phyloP scores from a whole-genome alignment of 2,888 invertebrate genomes.

The Phyto melanocephala region DNA sequence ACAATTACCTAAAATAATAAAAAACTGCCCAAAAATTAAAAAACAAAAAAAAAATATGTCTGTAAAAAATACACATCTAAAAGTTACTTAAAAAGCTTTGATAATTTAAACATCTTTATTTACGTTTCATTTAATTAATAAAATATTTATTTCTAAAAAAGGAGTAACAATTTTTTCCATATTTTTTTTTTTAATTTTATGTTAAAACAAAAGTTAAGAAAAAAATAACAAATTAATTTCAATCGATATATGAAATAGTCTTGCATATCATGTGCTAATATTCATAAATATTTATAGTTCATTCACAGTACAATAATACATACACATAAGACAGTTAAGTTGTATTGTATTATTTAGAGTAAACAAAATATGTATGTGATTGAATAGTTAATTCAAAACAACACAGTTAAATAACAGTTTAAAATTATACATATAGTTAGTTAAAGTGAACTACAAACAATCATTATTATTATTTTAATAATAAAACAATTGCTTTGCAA shows the following conservation, averaged over 20 bases:
- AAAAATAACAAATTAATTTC: conserved; percentile 36
- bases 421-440: no score
- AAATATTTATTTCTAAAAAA: background rate
- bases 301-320: conserved; percentile 5
- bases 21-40: conserved; percentile 65
- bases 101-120: conserved; percentile 4
- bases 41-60: conserved; percentile 32
- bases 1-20: conserved; percentile 26
- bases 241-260: conserved; percentile 64
- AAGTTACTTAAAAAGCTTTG: conserved; percentile 26
- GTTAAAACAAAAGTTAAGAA: conserved; percentile 53
- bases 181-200: background rate
- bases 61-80: conserved; percentile 12
- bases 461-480: no score
- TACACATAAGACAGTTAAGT: background rate
- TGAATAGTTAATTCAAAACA: no score
- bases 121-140: conserved; percentile 42
- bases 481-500: no score
- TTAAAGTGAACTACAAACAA: no score
- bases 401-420: no score
- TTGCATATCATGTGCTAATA: conserved; percentile 56
- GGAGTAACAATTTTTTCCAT: conserved; percentile 11
- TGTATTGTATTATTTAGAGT: no score
- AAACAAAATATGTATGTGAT: no score
- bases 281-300: no score